phyloP scores from a whole-genome alignment of 2,113 vertebrate genomes.

The Pogona vitticeps region DNA sequence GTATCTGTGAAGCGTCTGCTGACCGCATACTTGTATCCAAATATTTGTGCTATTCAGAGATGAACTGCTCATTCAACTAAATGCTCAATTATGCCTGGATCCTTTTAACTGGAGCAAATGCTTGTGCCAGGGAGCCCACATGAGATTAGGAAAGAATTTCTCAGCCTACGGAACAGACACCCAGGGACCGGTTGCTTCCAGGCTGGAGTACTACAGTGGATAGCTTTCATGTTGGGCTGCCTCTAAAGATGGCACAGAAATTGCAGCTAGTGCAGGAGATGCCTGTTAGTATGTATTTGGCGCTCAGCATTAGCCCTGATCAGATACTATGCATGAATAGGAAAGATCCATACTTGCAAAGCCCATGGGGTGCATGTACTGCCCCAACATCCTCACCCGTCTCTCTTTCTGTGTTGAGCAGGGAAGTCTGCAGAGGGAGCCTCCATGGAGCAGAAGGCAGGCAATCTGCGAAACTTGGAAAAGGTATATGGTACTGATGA shows the following conservation, averaged over 20 bases:
- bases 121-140: conserved; percentile 66
- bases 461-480: too few relatives aligned
- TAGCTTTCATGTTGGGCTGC: neutral
- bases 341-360: too few relatives aligned
- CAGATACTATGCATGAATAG: neutral
- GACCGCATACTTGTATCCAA: conserved; percentile 73
- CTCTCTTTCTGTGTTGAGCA: neutral
- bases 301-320: neutral
- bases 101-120: conserved; percentile 65
- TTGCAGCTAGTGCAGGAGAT: neutral
- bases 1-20: conserved; percentile 65
- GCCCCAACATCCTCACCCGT: neutral
- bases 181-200: neutral
- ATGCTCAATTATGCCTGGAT: conserved; percentile 60
- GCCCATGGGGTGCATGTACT: neutral
- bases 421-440: too few relatives aligned
- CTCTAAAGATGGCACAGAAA: neutral
- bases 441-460: too few relatives aligned
- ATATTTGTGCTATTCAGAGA: conserved; percentile 74
- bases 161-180: conserved; percentile 25
- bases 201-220: rapidly evolving
- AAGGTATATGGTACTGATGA: too few relatives aligned
- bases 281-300: neutral
- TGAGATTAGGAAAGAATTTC: conserved; percentile 45
- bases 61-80: conserved; percentile 65